phyloP scores from a whole-genome alignment of 2,113 vertebrate genomes.

The Daphoenositta chrysoptera region DNA sequence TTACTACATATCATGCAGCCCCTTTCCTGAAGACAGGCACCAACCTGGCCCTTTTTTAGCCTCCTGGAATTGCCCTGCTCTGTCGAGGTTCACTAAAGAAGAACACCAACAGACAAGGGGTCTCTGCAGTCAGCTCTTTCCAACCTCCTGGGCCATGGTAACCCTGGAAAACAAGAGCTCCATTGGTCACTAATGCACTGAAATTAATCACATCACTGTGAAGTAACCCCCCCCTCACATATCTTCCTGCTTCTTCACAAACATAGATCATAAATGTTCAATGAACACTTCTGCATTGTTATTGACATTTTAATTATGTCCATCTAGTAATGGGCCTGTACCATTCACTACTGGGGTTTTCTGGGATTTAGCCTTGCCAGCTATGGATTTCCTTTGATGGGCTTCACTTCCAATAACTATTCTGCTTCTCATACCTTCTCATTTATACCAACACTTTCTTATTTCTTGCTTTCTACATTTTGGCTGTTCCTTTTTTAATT shows the following conservation, averaged over 20 bases:
- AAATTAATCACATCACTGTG: neutral
- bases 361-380: neutral
- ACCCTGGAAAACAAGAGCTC: neutral
- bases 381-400: slow-evolving; percentile 13
- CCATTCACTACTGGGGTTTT: neutral
- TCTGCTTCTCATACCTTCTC: neutral
- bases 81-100: neutral
- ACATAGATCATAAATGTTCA: neutral
- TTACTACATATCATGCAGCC: neutral
- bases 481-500: neutral
- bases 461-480: neutral
- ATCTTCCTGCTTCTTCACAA: neutral
- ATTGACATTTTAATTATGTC: slow-evolving; percentile 8
- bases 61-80: neutral
- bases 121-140: neutral
- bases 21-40: neutral
- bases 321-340: neutral
- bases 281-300: neutral
- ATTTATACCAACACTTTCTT: neutral
- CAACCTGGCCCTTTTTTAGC: neutral
- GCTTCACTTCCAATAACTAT: neutral
- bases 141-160: neutral
- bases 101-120: accelerated
- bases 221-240: neutral
- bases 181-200: neutral